These are phyloP conservation scores for Cinclus cinclus DNA, from an alignment of 2,113 vertebrate genomes.

Conservation along the genomic window DNA sequence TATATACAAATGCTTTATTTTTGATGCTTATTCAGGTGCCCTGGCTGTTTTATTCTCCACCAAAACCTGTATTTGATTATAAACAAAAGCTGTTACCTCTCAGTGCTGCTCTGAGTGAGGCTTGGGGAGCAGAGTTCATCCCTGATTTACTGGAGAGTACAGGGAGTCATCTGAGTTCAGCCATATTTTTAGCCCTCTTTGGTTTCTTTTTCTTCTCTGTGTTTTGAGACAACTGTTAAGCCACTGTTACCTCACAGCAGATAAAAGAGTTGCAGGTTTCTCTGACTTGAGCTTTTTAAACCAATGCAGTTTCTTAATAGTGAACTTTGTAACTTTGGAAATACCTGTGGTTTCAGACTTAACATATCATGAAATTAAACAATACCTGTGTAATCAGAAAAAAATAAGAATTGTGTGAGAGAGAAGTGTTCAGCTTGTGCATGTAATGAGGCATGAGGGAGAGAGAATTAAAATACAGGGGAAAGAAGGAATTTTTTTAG, in stretches of 20 bases:
- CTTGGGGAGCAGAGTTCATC: slow-evolving; percentile 17
- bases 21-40: neutral
- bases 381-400: neutral
- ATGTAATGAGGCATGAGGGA: neutral
- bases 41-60: neutral
- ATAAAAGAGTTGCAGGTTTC: neutral
- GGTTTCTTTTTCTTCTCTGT: neutral
- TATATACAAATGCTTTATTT: neutral
- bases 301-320: neutral
- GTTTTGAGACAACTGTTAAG: slow-evolving; percentile 1
- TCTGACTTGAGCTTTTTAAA: neutral
- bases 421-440: neutral
- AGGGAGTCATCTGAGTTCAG: slow-evolving; percentile 48
- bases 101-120: neutral
- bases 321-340: slow-evolving; percentile 8
- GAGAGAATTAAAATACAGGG: neutral
- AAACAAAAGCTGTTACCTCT: neutral
- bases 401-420: neutral
- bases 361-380: neutral
- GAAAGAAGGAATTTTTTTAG: neutral
- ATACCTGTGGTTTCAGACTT: neutral
- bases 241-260: neutral
- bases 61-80: neutral
- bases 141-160: slow-evolving; percentile 34
- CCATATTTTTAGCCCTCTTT: slow-evolving; percentile 52